phyloP scores from a whole-genome alignment of 2,797 vertebrate species.

The Dipus sagitta region DNA sequence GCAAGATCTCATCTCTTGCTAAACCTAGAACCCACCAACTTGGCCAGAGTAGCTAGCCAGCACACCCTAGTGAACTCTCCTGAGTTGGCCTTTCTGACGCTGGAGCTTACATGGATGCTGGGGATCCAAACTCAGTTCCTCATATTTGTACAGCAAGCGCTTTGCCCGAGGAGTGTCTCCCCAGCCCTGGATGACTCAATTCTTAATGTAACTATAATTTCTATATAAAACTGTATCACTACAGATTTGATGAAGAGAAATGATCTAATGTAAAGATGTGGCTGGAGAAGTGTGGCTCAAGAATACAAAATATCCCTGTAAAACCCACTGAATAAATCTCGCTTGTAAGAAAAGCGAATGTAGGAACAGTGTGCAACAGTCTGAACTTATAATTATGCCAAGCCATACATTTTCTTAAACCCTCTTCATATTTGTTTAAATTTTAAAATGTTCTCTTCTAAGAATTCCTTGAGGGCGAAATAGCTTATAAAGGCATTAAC shows the following conservation, averaged over 20 bases:
- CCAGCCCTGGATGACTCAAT: background rate
- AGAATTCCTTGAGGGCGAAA: slow-evolving; percentile 66
- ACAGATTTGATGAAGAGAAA: background rate
- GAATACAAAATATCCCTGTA: background rate
- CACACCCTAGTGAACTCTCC: too few species aligned
- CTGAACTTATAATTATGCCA: slow-evolving; percentile 64
- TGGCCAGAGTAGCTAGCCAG: too few species aligned
- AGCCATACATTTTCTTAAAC: slow-evolving; percentile 67
- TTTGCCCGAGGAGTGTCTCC: too few species aligned
- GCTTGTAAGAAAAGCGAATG: slow-evolving; percentile 32
- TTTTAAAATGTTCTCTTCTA: slow-evolving; percentile 71
- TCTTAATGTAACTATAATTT: slow-evolving; percentile 21
- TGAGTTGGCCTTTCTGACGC: too few species aligned
- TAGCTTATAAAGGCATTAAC: slow-evolving; percentile 73
- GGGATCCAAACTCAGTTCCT: too few species aligned
- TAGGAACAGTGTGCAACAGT: background rate
- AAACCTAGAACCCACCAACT: too few species aligned
- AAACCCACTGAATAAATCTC: slow-evolving; percentile 19
- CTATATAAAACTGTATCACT: background rate
- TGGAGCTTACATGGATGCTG: too few species aligned
- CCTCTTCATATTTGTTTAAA: slow-evolving; percentile 73
- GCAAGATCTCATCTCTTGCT: too few species aligned
- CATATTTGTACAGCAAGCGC: too few species aligned
- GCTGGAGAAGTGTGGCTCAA: background rate
- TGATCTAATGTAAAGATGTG: background rate